Percentiles rank a stretch among this genome's conserved stretches.
These are phyloP conservation scores for Forbesichthys agassizii DNA, from an alignment of 2,113 vertebrate genomes.

Conservation along the genomic window DNA sequence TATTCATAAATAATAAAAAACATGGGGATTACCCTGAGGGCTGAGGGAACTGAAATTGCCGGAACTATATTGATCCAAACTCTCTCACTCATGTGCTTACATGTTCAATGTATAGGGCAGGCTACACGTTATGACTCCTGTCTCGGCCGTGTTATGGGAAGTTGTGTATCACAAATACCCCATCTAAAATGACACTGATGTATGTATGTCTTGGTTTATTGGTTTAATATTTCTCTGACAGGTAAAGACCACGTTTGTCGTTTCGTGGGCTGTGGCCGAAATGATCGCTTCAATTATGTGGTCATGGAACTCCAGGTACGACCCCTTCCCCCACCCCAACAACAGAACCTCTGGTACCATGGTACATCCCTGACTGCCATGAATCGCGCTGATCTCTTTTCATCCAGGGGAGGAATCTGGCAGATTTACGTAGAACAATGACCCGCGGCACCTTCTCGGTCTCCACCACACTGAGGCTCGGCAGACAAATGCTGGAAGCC, in stretches of 20 bases:
- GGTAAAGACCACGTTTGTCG: slow-evolving; percentile 97
- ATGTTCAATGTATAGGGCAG: too few relatives aligned
- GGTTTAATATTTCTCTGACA: slow-evolving; percentile 48
- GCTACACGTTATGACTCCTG: too few relatives aligned
- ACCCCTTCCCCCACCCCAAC: background rate
- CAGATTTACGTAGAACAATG: slow-evolving; percentile 92
- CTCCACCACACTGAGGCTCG: slow-evolving; percentile 91
- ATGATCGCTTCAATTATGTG: slow-evolving; percentile 98
- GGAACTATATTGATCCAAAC: too few relatives aligned
- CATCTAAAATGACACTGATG: too few relatives aligned
- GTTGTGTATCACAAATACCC: too few relatives aligned
- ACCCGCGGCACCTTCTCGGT: slow-evolving; percentile 88
- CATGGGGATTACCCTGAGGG: too few relatives aligned
- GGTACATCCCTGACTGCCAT: background rate
- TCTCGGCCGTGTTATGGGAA: too few relatives aligned
- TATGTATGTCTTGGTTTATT: background rate
- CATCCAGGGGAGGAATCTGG: slow-evolving; percentile 91
- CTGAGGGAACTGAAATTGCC: too few relatives aligned
- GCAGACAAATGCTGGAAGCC: slow-evolving; percentile 92
- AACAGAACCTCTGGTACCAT: too few relatives aligned
- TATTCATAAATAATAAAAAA: too few relatives aligned
- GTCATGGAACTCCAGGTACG: slow-evolving; percentile 98
- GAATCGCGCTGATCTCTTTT: background rate
- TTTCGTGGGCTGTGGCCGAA: slow-evolving; percentile 96
- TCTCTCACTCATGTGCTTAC: too few relatives aligned